phyloP scores from a whole-genome alignment of 92 coral and sea anemone species.

The Porites divaricata region DNA sequence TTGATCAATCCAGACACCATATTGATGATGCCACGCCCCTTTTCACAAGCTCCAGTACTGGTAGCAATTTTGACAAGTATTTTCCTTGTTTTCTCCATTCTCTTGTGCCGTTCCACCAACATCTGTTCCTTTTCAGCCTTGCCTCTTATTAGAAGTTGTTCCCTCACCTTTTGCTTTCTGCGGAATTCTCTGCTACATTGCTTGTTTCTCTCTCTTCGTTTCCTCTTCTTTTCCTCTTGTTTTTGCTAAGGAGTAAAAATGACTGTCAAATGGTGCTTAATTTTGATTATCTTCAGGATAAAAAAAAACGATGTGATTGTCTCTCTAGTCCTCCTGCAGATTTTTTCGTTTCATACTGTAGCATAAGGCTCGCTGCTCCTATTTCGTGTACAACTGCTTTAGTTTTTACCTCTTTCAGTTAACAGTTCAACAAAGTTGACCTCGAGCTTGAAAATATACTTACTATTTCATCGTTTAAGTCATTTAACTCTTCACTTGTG shows the following conservation, averaged over 20 bases:
- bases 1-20: slow-evolving; percentile 54
- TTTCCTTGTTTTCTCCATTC: slow-evolving; percentile 75
- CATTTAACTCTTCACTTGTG: slow-evolving; percentile 36
- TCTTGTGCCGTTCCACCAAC: slow-evolving; percentile 58
- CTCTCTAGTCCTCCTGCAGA: too few species aligned
- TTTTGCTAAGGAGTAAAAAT: slow-evolving; percentile 41
- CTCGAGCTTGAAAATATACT: neutral
- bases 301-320: too few species aligned
- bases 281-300: too few species aligned
- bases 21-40: slow-evolving; percentile 57
- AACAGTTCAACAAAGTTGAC: too few species aligned
- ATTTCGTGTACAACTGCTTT: too few species aligned
- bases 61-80: slow-evolving; percentile 59
- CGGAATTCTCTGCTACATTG: slow-evolving; percentile 96
- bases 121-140: slow-evolving; percentile 70
- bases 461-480: slow-evolving; percentile 34
- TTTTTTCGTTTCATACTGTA: too few species aligned
- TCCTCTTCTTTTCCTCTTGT: slow-evolving; percentile 77
- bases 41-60: slow-evolving; percentile 64
- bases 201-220: slow-evolving; percentile 91
- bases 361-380: too few species aligned
- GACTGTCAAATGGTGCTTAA: neutral
- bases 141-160: slow-evolving; percentile 73
- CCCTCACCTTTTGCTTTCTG: slow-evolving; percentile 84
- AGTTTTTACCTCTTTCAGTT: too few species aligned